These are phyloP conservation scores for Desmodus rotundus DNA, from an alignment of 2,113 vertebrate genomes.

Conservation along the genomic window DNA sequence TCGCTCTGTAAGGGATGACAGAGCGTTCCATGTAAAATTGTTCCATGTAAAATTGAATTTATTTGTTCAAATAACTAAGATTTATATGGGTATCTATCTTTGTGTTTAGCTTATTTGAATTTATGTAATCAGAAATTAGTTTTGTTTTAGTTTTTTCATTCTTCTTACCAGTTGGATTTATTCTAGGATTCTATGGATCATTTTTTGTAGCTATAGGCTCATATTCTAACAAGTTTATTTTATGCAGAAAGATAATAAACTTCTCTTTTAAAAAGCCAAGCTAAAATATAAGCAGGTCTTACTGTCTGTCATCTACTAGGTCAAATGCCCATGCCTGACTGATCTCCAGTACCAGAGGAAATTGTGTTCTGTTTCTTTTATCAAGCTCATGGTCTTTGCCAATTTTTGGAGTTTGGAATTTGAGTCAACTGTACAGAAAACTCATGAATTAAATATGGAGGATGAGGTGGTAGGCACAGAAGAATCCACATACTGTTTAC, in stretches of 20 bases:
- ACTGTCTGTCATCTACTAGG: neutral
- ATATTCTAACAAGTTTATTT: neutral
- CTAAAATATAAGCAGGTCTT: neutral
- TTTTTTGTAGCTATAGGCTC: neutral
- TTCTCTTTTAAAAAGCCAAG: neutral
- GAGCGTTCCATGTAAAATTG: neutral
- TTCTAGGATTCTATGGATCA: neutral
- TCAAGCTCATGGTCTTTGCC: neutral
- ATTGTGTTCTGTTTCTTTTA: neutral
- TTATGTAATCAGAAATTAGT: neutral
- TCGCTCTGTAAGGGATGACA: neutral
- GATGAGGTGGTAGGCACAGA: neutral
- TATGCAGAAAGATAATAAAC: neutral
- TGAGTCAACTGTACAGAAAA: neutral
- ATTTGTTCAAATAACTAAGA: neutral
- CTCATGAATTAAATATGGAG: neutral
- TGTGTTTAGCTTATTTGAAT: neutral
- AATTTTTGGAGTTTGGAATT: neutral
- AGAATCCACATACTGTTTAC: neutral
- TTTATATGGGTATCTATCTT: neutral
- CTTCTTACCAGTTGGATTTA: neutral
- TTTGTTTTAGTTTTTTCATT: neutral
- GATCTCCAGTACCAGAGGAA: neutral
- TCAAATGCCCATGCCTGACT: neutral
- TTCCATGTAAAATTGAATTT: neutral